Conservation (phyloP, 2,888 invertebrate species). For the Chloroclystis v-ata region DNA sequence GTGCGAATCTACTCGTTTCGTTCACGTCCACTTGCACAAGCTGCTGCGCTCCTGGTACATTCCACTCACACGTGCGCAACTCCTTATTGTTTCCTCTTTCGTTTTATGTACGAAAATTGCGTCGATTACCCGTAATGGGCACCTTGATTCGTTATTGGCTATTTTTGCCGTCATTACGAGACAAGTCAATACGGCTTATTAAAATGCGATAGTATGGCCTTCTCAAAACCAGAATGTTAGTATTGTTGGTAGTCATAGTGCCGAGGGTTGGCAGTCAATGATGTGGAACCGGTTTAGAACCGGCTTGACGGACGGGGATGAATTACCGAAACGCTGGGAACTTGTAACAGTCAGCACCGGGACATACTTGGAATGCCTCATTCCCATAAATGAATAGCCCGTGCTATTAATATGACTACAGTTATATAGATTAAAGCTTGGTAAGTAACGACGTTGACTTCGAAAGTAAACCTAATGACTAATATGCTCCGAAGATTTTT, state of each 20-base stretch:
- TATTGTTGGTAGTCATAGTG: slow-evolving; percentile 24
- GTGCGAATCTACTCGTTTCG: slow-evolving; percentile 53
- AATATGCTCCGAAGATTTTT: background rate
- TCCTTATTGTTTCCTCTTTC: slow-evolving; percentile 63
- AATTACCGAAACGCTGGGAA: slow-evolving; percentile 62
- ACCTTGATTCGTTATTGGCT: slow-evolving; percentile 19
- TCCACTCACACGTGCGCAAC: slow-evolving; percentile 61
- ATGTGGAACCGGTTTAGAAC: slow-evolving; percentile 73
- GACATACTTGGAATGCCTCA: slow-evolving; percentile 32
- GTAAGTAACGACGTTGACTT: no score
- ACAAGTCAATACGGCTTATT: slow-evolving; percentile 20
- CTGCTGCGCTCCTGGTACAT: slow-evolving; percentile 66
- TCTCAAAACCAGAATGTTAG: slow-evolving; percentile 12
- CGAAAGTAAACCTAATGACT: no score
- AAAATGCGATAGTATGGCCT: slow-evolving; percentile 14
- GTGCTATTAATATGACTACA: slow-evolving; percentile 14
- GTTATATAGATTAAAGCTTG: slow-evolving; percentile 7
- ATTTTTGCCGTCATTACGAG: slow-evolving; percentile 18
- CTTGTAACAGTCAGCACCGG: slow-evolving; percentile 36
- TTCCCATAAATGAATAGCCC: slow-evolving; percentile 10
- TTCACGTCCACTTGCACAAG: slow-evolving; percentile 40
- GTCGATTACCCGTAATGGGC: slow-evolving; percentile 39
- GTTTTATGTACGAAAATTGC: slow-evolving; percentile 42
- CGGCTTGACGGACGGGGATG: slow-evolving; percentile 70
- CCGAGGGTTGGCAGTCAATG: slow-evolving; percentile 67